Base-by-base conservation (phyloP, 92 coral and sea anemone genomes). In the Metridium senile region DNA sequence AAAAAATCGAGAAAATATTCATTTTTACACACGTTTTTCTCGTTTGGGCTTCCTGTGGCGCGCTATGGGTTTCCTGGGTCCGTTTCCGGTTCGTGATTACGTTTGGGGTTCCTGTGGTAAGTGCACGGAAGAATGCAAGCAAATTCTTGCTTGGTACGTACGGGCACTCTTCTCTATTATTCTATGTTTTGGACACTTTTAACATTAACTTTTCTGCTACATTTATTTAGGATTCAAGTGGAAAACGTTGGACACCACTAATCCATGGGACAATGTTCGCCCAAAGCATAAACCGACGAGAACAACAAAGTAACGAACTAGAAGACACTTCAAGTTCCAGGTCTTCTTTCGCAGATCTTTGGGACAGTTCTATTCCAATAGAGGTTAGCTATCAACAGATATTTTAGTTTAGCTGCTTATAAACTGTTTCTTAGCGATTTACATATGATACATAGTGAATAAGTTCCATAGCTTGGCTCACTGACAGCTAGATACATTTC, bases 341-440 rank as follows among this genome's bases (percentile, higher is more conserved):
- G n/a, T 88, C 93, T 1, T 88, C 93, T 16, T 88, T 88, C 72
- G 86, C 89, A n/a, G 93, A 88, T 22, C 18, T 88, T 19, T 88
- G 83, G 86, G 84, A 81, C 57, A 81, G 83, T 56, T 74, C 83
- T 16, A 70, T 86, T 59, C 84, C 83, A 16, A 53, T 88, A 26
- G 93, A 84, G 89, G 93, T 88, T n/a, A 62, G 84, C 19, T 28
- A n/a, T 33, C 35, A 4, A 39, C 8, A 4, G 8, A 39, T 39
- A 39, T 39, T 39, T 6, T 39, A 39, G 6, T 39, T 27, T 13
- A 13, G 13, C 49, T 39, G 6, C 6, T 39, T 39, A 39, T 6
- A 39, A 39, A 13, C 6, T 6, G 6, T 4, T 39, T 39, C 13
- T 4, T 13, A 39, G 49, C 6, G 49, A 39, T 39, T 39, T 39